These are phyloP conservation scores for Ormyrus labotus DNA, from an alignment of 2,888 invertebrate species.

Conservation along the genomic window DNA sequence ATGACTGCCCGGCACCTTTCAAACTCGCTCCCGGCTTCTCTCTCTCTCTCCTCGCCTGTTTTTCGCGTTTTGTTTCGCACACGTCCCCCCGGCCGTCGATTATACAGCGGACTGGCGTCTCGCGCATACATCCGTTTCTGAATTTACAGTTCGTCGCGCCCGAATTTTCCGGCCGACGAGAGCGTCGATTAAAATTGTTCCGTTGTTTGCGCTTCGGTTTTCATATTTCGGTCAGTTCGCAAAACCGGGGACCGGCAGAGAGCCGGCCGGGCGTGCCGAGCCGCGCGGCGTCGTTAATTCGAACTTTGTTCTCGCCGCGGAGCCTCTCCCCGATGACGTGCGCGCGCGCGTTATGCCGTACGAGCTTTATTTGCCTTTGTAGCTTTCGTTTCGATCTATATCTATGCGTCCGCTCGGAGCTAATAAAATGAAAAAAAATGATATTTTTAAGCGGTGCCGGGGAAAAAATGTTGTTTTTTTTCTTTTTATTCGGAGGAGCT, in stretches of 20 bases:
- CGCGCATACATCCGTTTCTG: slow-evolving; percentile 47
- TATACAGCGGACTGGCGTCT: neutral
- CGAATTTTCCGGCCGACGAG: slow-evolving; percentile 58
- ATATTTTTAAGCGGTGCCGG: too few species aligned
- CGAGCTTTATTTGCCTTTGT: too few species aligned
- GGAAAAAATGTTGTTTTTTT: too few species aligned
- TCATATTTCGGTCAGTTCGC: slow-evolving; percentile 13
- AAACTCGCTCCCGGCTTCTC: neutral
- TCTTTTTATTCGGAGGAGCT: too few species aligned
- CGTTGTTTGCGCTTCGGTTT: slow-evolving; percentile 31
- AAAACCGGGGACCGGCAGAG: neutral
- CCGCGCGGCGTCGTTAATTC: slow-evolving; percentile 16
- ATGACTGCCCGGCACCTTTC: slow-evolving; percentile 43
- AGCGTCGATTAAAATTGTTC: slow-evolving; percentile 55
- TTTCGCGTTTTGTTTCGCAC: neutral
- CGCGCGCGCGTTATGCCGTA: too few species aligned
- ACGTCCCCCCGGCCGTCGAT: neutral
- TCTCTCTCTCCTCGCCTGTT: neutral
- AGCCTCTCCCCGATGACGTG: neutral
- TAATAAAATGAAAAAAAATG: too few species aligned
- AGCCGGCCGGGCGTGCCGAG: neutral
- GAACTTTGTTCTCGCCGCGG: slow-evolving; percentile 23
- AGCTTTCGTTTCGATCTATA: too few species aligned
- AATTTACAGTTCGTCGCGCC: slow-evolving; percentile 60
- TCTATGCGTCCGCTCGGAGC: too few species aligned